phyloP scores from a whole-genome alignment of 1,140 invertebrate genomes.

The Drusus annulatus region DNA sequence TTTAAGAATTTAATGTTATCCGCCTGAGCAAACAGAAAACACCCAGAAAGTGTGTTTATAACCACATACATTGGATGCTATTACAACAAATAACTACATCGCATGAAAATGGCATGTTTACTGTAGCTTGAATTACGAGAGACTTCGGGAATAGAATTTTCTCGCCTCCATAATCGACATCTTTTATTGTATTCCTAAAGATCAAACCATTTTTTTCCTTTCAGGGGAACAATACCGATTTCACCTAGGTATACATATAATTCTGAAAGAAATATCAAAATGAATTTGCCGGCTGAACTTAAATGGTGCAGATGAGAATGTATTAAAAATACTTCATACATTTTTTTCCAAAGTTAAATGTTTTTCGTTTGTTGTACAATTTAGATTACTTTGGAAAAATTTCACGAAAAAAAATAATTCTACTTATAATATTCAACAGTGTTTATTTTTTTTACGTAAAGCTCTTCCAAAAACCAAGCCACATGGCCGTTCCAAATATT shows the following conservation, averaged over 20 bases:
- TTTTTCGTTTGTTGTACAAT: too few relatives aligned
- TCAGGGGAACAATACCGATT: slow-evolving; percentile 11
- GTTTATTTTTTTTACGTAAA: neutral
- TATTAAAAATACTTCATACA: neutral
- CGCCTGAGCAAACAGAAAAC: neutral
- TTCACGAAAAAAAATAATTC: too few relatives aligned
- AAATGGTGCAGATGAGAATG: neutral
- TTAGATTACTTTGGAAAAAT: too few relatives aligned
- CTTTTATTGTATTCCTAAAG: slow-evolving; percentile 19
- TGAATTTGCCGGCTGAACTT: too few relatives aligned
- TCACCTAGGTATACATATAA: neutral
- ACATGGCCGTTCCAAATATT: neutral
- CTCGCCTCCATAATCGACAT: slow-evolving; percentile 8
- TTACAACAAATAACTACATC: slow-evolving; percentile 24
- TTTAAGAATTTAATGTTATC: too few relatives aligned
- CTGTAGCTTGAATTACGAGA: slow-evolving; percentile 23
- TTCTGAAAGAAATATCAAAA: too few relatives aligned
- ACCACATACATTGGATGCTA: slow-evolving; percentile 11
- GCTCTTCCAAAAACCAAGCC: neutral
- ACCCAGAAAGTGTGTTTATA: neutral
- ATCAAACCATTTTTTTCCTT: slow-evolving; percentile 16
- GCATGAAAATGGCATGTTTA: slow-evolving; percentile 12
- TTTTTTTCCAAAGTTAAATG: too few relatives aligned
- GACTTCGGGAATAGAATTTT: neutral
- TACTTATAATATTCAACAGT: too few relatives aligned